phyloP scores from a whole-genome alignment of 2,888 invertebrate species.

The Morpho deidamia region DNA sequence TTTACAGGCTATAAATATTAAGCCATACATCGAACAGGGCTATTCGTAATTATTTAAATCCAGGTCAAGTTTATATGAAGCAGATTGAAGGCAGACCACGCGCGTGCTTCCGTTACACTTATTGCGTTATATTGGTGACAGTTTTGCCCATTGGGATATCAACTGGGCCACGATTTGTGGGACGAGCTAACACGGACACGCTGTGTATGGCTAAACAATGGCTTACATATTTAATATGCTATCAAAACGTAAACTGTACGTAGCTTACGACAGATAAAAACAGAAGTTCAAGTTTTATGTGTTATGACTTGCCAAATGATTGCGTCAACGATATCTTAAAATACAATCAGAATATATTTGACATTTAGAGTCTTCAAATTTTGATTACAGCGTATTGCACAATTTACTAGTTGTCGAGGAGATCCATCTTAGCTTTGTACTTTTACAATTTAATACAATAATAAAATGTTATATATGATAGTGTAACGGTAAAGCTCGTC shows the following conservation, averaged over 20 bases:
- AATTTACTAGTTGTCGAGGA: too few species aligned
- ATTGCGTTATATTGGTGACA: constrained; percentile 62
- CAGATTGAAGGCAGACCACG: constrained; percentile 34
- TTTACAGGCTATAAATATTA: not conserved
- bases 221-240: constrained; percentile 1
- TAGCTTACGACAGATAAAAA: too few species aligned
- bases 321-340: too few species aligned
- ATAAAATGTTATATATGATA: too few species aligned
- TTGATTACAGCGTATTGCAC: too few species aligned
- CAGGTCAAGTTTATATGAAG: constrained; percentile 5
- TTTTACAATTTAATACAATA: too few species aligned
- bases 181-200: constrained; percentile 37
- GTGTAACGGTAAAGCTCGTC: too few species aligned
- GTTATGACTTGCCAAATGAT: too few species aligned
- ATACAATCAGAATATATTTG: too few species aligned
- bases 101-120: constrained; percentile 71
- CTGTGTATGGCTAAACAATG: constrained; percentile 35
- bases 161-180: constrained; percentile 43
- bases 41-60: not conserved
- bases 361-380: too few species aligned
- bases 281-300: too few species aligned
- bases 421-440: too few species aligned
- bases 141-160: constrained; percentile 65
- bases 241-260: not conserved
- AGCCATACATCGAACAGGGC: not conserved